phyloP scores from a whole-genome alignment of 2,888 invertebrate genomes.

The Dicranocentrus wangi region DNA sequence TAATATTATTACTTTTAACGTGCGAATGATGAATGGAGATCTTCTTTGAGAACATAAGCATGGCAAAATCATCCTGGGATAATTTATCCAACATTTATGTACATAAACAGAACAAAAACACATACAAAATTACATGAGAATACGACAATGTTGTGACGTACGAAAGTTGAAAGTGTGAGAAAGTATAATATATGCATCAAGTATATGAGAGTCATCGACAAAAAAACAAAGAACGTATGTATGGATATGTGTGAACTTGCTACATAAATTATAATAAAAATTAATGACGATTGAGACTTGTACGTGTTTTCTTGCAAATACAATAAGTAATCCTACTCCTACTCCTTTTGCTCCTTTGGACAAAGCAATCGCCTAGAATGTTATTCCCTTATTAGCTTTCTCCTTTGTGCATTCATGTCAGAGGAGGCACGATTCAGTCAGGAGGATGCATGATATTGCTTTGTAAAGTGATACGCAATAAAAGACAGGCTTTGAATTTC shows the following conservation, averaged over 20 bases:
- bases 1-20: conserved; percentile 11
- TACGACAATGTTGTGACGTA: background rate
- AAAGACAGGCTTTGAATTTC: no score
- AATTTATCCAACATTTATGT: conserved; percentile 12
- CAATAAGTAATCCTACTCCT: no score
- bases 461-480: no score
- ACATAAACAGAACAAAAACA: conserved; percentile 1
- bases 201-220: conserved; percentile 11
- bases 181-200: no score
- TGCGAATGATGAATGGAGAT: conserved; percentile 24
- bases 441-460: no score
- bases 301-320: no score
- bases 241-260: conserved; percentile 30
- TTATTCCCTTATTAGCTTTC: no score
- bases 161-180: conserved; percentile 19
- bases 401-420: no score
- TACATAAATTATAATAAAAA: conserved; percentile 34
- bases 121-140: conserved; percentile 12
- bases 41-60: background rate
- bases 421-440: no score
- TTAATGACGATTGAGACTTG: conserved; percentile 18
- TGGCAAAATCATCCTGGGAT: no score
- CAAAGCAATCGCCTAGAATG: no score
- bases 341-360: no score
- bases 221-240: conserved; percentile 6